Base-by-base conservation (phyloP, 1,140 invertebrate genomes). In the Luehdorfia chinensis region DNA sequence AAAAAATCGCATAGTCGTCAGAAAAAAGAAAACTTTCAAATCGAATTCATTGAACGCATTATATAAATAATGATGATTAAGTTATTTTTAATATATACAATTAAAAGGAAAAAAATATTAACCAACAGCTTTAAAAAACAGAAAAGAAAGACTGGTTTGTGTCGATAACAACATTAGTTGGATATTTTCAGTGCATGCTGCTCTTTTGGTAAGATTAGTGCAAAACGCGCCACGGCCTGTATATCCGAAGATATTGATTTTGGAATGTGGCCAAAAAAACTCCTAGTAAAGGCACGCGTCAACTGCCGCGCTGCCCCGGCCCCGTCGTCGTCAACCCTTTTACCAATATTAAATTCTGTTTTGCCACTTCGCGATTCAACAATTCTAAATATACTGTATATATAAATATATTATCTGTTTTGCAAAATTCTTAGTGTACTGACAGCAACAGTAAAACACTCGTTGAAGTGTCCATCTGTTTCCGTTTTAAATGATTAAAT, bases 321-420 rank as follows among this genome's bases (percentile, higher is more conserved):
- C 66, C 65, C 70, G 66, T n/a, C 64, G 66, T 61, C 67, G 63
- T 86, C 66, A 86, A 86, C 79, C 83, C 83, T 84, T 84, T 86
- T 73, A 84, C 79, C 76, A 84, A 84, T 86, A 86, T 86, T 86
- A 86, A 84, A 86, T 84, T 86, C 76, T 86, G 83, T 86, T 86
- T 84, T 84, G 78, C 76, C 83, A 80, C 75, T 86, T 86, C 72
- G 70, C 72, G 66, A 79, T 66, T 80, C 69, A 62, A 74, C 74
- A 75, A 71, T 62, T 77, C 39, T 16, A 28, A 43, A 43, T 15
- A 30, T 43, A 43, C 21, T 13, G 9, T 30, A 12, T 18, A 28
- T 11, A 30, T 28, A 39, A 30, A 28, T 43, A 18, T 64, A 72
- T 78, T 69, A 78, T 75, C 64, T 59, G 59, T 68, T 76, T 70